Evolutionary conservation across 2,888 invertebrate genomes (phyloP).

Genomic region (Leptinotarsa rubiginosa): DNA sequence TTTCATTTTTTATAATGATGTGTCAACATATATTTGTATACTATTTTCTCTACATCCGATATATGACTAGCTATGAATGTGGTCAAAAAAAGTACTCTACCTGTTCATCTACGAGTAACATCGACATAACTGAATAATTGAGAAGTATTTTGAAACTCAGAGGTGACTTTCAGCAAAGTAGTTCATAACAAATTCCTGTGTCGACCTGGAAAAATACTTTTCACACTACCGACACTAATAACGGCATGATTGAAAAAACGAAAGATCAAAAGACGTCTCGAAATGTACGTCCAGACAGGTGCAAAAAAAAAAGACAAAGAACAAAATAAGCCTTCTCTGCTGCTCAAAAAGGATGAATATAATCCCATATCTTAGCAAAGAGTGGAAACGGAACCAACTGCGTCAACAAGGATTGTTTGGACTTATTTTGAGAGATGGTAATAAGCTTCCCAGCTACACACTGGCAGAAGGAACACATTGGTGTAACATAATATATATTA

Average conservation of each 20-base stretch:
- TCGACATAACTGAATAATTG: too few relatives aligned
- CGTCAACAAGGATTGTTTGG: constrained; percentile 60
- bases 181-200: too few relatives aligned
- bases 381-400: constrained; percentile 56
- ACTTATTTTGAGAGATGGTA: constrained; percentile 60
- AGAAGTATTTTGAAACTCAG: too few relatives aligned
- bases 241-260: not conserved
- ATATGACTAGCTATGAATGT: too few relatives aligned
- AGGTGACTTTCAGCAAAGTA: too few relatives aligned
- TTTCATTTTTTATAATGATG: too few relatives aligned
- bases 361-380: constrained; percentile 46
- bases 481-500: constrained; percentile 2
- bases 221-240: too few relatives aligned
- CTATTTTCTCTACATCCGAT: too few relatives aligned
- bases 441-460: constrained; percentile 53
- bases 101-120: too few relatives aligned
- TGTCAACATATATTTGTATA: too few relatives aligned
- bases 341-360: constrained; percentile 50
- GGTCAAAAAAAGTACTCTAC: too few relatives aligned
- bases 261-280: constrained; percentile 24
- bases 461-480: constrained; percentile 20
- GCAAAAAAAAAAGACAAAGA: constrained; percentile 42
- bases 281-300: constrained; percentile 37
- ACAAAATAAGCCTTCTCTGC: constrained; percentile 34
- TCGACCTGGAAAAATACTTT: too few relatives aligned